Percentiles rank a stretch among this genome's conserved stretches.
Evolutionary conservation across 2,888 invertebrate genomes (phyloP).

Genomic region (Sesia apiformis): DNA sequence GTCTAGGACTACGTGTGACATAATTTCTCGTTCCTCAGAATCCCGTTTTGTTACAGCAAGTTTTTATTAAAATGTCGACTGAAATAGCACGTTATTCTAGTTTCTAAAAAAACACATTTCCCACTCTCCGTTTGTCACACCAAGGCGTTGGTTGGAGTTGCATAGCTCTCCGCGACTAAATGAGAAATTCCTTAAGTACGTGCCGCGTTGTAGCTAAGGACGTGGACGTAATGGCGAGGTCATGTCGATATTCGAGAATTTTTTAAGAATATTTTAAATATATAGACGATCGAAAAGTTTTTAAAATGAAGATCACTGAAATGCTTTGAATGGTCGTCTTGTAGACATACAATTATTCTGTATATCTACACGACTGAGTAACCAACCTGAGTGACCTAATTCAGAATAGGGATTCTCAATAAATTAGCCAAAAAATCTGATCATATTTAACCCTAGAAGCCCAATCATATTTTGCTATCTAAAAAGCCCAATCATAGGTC

Average conservation of each 20-base stretch:
- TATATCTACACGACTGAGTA: too few relatives aligned
- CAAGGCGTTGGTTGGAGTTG: constrained; percentile 18
- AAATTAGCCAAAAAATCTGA: too few relatives aligned
- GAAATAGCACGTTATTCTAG: background rate
- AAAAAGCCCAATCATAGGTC: too few relatives aligned
- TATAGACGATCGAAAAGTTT: too few relatives aligned
- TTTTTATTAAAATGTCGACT: background rate
- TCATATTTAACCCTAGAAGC: too few relatives aligned
- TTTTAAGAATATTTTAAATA: background rate
- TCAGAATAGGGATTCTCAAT: too few relatives aligned
- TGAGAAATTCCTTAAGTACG: constrained; percentile 55
- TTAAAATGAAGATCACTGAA: too few relatives aligned
- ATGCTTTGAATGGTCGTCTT: too few relatives aligned
- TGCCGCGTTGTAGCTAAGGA: constrained; percentile 16
- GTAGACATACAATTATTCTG: too few relatives aligned
- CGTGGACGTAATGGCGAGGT: background rate
- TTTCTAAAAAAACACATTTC: constrained; percentile 13
- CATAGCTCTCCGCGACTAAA: constrained; percentile 40
- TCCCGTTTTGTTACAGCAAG: background rate
- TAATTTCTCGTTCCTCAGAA: background rate
- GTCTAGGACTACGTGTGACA: background rate
- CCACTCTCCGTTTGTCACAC: background rate
- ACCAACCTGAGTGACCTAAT: too few relatives aligned
- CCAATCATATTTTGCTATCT: too few relatives aligned
- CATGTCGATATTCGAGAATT: background rate